phyloP scores from a whole-genome alignment of 2,888 invertebrate genomes.

The Phytoseiulus persimilis region DNA sequence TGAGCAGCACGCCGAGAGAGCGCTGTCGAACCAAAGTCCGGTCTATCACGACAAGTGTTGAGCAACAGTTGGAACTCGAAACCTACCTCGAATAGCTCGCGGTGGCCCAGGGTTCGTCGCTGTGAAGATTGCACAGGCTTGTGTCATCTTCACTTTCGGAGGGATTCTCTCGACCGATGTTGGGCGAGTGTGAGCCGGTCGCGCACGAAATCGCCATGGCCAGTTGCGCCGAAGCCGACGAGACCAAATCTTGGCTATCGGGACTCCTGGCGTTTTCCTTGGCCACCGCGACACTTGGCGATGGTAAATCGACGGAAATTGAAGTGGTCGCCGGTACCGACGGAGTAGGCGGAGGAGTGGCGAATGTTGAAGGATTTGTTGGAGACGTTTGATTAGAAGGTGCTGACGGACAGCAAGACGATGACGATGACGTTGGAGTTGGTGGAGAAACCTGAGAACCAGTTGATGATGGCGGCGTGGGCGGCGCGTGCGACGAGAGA shows the following conservation, averaged over 20 bases:
- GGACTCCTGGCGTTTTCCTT: slow-evolving; percentile 22
- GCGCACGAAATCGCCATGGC: slow-evolving; percentile 35
- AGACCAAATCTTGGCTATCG: not conserved
- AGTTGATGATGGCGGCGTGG: slow-evolving; percentile 39
- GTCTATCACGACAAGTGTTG: not conserved
- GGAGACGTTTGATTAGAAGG: slow-evolving; percentile 16
- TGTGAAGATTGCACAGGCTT: not conserved
- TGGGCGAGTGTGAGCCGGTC: not conserved
- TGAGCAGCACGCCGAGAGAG: too few relatives aligned
- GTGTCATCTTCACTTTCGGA: not conserved
- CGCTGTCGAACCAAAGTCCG: too few relatives aligned
- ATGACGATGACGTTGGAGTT: slow-evolving; percentile 39
- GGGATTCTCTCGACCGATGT: not conserved
- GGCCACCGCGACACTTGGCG: slow-evolving; percentile 12
- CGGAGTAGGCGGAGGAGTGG: slow-evolving; percentile 33
- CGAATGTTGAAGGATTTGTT: slow-evolving; percentile 15
- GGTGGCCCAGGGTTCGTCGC: not conserved
- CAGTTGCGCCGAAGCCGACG: slow-evolving; percentile 32
- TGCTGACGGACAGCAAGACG: slow-evolving; percentile 9
- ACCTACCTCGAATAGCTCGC: not conserved
- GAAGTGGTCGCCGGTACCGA: slow-evolving; percentile 17
- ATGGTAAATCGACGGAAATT: slow-evolving; percentile 19
- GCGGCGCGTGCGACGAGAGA: slow-evolving; percentile 26
- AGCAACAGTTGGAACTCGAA: not conserved
- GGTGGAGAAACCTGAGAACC: slow-evolving; percentile 40